Evolutionary conservation across 2,888 invertebrate genomes (phyloP).

Genomic region (Timema cristinae): DNA sequence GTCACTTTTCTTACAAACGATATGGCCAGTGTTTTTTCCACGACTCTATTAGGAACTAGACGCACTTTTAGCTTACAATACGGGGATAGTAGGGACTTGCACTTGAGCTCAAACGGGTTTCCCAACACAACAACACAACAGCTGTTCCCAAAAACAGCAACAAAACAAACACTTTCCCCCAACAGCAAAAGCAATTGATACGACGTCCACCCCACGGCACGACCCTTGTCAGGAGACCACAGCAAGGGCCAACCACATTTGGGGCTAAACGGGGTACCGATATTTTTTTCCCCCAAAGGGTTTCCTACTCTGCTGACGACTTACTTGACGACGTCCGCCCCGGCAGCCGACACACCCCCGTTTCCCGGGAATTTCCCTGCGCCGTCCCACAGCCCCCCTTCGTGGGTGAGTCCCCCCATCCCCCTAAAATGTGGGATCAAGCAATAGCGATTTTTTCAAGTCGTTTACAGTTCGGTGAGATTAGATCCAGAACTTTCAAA

Average conservation of each 20-base stretch:
- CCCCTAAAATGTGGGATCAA: background rate
- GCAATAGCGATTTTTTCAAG: too few species aligned
- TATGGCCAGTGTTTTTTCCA: too few species aligned
- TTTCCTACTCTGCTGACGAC: conserved; percentile 80
- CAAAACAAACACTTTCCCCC: conserved; percentile 34
- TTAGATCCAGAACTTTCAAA: too few species aligned
- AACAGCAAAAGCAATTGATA: conserved; percentile 58
- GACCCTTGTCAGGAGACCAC: conserved; percentile 69
- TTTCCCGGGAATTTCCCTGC: conserved; percentile 76
- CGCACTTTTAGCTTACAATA: too few species aligned
- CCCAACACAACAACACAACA: conserved; percentile 34
- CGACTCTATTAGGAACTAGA: too few species aligned
- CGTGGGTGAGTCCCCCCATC: conserved; percentile 52
- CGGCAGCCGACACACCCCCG: conserved; percentile 57
- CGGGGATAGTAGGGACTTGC: too few species aligned
- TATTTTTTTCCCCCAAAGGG: conserved; percentile 76
- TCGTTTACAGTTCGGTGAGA: too few species aligned
- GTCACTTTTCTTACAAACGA: too few species aligned
- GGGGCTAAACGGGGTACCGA: conserved; percentile 88
- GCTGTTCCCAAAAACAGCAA: conserved; percentile 31
- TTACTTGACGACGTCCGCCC: conserved; percentile 74
- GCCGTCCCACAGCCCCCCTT: conserved; percentile 71
- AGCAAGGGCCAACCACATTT: conserved; percentile 80
- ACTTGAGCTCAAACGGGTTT: conserved; percentile 50
- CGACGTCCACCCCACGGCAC: conserved; percentile 74